phyloP scores from a whole-genome alignment of 2,113 vertebrate species.

The Tetraodon nigroviridis region DNA sequence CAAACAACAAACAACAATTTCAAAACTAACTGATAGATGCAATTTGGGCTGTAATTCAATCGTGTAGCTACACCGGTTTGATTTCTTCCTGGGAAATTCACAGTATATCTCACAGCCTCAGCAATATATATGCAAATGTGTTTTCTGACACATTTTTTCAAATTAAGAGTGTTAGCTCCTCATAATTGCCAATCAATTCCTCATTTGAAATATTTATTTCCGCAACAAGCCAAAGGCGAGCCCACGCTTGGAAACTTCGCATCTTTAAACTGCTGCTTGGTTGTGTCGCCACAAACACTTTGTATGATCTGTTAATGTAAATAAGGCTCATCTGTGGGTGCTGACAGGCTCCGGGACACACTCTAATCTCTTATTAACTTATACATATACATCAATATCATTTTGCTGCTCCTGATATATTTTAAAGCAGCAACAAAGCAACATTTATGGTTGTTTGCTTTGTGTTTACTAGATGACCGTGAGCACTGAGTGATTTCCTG shows the following conservation, averaged over 20 bases:
- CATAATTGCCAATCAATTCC: conserved; percentile 51
- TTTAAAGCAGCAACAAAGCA: no score
- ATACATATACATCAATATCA: no score
- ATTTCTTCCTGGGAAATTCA: conserved; percentile 42
- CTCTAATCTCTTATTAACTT: no score
- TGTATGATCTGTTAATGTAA: no score
- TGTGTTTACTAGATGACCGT: no score
- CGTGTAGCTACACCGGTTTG: conserved; percentile 31
- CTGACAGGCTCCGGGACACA: no score
- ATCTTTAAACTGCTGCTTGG: no score
- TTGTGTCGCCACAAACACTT: no score
- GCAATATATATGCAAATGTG: conserved; percentile 64
- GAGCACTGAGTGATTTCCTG: no score
- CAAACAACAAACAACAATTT: conserved; percentile 25
- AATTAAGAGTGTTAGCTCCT: conserved; percentile 49
- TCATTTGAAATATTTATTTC: conserved; percentile 43
- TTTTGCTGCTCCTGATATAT: no score
- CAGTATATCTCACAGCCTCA: conserved; percentile 33
- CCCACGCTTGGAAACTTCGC: not conserved
- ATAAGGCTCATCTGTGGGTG: no score
- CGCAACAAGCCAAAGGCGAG: conserved; percentile 12
- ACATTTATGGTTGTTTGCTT: no score
- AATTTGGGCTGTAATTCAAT: conserved; percentile 43
- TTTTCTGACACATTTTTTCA: conserved; percentile 52
- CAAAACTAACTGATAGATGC: conserved; percentile 43